Evolutionary conservation across 2,113 vertebrate genomes (phyloP), one percentile per base, ranked within the genome.

Genomic region (Ancistrus triradiatus): DNA sequence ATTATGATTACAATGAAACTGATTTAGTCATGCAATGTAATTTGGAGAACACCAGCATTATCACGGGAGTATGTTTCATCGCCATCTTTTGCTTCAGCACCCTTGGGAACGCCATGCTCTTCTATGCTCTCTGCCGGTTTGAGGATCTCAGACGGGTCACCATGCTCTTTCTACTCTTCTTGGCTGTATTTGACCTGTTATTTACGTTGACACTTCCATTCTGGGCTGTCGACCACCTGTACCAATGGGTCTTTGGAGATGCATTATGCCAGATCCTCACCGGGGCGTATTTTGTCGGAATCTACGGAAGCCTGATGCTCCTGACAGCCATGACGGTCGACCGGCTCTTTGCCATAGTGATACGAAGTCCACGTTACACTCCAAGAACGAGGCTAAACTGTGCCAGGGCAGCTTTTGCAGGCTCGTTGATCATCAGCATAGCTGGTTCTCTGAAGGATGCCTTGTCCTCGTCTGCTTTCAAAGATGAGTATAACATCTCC

Each of bases 221-320:
- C 77, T 87, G 81, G 82, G 76, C 81, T 0, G 3, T 74, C 17
- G 70, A 85, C 6, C 24, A 66, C 0, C 7, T 84, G 13, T 64
- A 66, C 5, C 53, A 79, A n/a, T 92, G 90, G 90, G 0, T 76
- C 6, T 92, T 91, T 1, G 76, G 86, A 0, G 4, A 83, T 0
- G 3, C 49, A 18, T 21, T 65, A 22, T 93, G 90, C 27, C 90
- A 89, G 55, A 3, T 88, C 1, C 4, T 89, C 6, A 86, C 68
- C 0, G 79, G 75, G 0, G 2, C 68, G 1, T 85, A 86, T 58
- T 80, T 80, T 22, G 0, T 76, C 0, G 86, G 90, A 3, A 37
- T 87, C 31, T 88, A 88, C 66, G 87, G 89, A 1, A 85, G 86
- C 27, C 68, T 90, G 35, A 81, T 91, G n/a, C 80, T 91, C 19